Percentiles rank a stretch among this genome's conserved stretches.
Evolutionary conservation across 2,797 vertebrate species (phyloP).

Genomic region (Hoplostethus mediterraneus): DNA sequence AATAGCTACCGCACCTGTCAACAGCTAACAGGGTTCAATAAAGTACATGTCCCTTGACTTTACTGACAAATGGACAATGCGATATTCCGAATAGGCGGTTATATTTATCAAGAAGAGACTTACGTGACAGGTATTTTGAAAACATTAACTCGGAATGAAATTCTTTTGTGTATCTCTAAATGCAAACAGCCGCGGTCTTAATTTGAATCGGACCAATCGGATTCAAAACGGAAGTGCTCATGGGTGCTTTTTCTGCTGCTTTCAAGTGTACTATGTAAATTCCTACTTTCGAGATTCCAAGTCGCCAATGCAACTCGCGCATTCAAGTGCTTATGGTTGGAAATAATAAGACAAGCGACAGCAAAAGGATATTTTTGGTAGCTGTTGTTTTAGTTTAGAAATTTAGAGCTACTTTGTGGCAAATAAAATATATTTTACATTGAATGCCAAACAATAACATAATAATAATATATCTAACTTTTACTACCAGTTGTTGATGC

Average conservation of each 20-base stretch:
- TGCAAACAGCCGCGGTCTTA: slow-evolving; percentile 56
- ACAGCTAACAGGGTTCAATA: not conserved
- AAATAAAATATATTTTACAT: too few relatives aligned
- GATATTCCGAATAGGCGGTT: rapidly evolving
- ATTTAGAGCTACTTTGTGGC: too few relatives aligned
- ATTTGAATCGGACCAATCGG: slow-evolving; percentile 76
- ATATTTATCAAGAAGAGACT: not conserved
- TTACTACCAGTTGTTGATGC: too few relatives aligned
- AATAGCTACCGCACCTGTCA: not conserved
- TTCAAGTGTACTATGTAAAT: too few relatives aligned
- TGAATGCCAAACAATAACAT: too few relatives aligned
- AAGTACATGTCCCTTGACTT: not conserved
- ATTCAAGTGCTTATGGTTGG: too few relatives aligned
- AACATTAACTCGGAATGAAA: not conserved
- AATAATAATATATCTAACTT: too few relatives aligned
- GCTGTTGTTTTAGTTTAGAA: too few relatives aligned
- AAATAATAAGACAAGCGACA: too few relatives aligned
- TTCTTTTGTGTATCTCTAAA: not conserved
- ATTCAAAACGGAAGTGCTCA: slow-evolving; percentile 6
- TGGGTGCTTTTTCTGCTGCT: slow-evolving; percentile 10
- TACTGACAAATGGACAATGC: not conserved
- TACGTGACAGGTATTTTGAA: slow-evolving; percentile 11
- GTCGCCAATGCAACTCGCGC: too few relatives aligned
- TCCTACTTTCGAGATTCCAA: too few relatives aligned
- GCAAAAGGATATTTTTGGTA: too few relatives aligned